phyloP scores from a whole-genome alignment of 64 coral and sea anemone genomes.

The Pocillopora damicornis region DNA sequence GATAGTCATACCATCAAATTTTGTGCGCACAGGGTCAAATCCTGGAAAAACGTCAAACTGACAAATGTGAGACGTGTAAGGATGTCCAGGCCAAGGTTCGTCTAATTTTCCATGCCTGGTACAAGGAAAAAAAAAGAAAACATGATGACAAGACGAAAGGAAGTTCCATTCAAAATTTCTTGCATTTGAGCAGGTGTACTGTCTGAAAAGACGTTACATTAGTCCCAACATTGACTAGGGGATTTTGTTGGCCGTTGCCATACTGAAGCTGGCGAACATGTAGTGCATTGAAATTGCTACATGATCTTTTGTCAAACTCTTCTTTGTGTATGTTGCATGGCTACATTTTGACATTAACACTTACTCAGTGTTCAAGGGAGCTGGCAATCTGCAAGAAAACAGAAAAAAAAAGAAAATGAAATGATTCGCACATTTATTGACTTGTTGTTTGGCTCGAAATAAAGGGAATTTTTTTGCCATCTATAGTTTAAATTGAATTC shows the following conservation, averaged over 20 bases:
- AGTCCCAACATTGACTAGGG: no score
- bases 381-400: conserved; percentile 15
- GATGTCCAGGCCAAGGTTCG: conserved; percentile 18
- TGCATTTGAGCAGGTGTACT: no score
- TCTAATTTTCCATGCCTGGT: conserved; percentile 13
- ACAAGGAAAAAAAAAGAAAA: no score
- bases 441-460: background rate
- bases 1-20: conserved; percentile 46
- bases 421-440: background rate
- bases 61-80: conserved; percentile 36
- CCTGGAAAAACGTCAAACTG: conserved; percentile 53
- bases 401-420: background rate
- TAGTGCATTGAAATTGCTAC: background rate
- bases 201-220: no score
- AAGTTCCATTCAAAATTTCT: background rate
- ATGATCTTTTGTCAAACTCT: background rate
- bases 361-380: conserved; percentile 18
- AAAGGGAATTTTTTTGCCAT: background rate
- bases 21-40: conserved; percentile 31
- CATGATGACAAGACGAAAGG: background rate
- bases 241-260: no score
- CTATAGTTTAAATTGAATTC: no score
- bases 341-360: background rate
- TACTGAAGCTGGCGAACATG: no score
- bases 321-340: background rate